Evolutionary conservation across 2,113 vertebrate species (phyloP).

Genomic region (Spea bombifrons): DNA sequence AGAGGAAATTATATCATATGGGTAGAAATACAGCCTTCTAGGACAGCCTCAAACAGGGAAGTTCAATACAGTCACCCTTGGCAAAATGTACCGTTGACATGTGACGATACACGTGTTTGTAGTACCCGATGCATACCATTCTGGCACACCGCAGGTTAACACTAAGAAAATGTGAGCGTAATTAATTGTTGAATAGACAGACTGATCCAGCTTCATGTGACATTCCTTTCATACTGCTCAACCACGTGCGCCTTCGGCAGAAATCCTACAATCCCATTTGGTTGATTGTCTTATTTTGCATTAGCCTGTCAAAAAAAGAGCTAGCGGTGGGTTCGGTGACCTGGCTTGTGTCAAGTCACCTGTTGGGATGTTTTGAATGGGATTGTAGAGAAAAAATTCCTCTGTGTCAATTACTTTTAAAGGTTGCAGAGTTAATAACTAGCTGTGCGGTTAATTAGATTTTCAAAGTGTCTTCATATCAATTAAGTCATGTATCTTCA

Average conservation of each 20-base stretch:
- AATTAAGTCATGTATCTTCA: slow-evolving; percentile 66
- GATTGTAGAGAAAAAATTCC: slow-evolving; percentile 56
- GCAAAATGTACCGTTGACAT: background rate
- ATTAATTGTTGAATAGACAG: slow-evolving; percentile 13
- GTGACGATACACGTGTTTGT: background rate
- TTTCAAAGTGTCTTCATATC: slow-evolving; percentile 83
- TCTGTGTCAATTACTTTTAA: slow-evolving; percentile 95
- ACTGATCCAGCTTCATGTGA: slow-evolving; percentile 53
- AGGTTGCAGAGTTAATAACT: slow-evolving; percentile 97
- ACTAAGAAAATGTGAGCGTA: background rate
- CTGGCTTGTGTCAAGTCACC: slow-evolving; percentile 60
- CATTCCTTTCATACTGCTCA: slow-evolving; percentile 45
- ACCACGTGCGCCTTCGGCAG: slow-evolving; percentile 49
- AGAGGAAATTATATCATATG: no score
- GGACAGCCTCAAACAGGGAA: no score
- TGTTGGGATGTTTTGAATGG: slow-evolving; percentile 70
- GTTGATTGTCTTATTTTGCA: slow-evolving; percentile 64
- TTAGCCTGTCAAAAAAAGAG: slow-evolving; percentile 63
- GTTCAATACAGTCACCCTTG: no score
- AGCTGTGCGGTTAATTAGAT: slow-evolving; percentile 95
- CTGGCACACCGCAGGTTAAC: background rate
- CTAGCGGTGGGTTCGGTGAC: slow-evolving; percentile 52
- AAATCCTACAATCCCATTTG: slow-evolving; percentile 60
- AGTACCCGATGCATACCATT: background rate
- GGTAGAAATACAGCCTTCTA: no score